Percentiles rank a stretch among this genome's conserved stretches.
Conservation (phyloP, 2,113 vertebrate species). For the Ibidorhyncha struthersii region DNA sequence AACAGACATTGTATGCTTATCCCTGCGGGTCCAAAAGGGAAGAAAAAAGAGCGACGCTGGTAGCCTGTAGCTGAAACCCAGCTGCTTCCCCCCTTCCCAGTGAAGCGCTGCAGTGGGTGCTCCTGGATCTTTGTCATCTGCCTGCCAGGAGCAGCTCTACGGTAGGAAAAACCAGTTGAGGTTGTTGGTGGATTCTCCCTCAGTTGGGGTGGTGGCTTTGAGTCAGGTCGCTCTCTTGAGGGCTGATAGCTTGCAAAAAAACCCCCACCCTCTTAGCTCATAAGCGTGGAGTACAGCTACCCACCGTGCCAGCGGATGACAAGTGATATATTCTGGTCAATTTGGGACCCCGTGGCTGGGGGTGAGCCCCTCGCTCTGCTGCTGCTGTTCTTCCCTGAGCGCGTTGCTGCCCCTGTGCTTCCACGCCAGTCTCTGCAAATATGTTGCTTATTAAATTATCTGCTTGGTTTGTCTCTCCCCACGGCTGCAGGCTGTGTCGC, state of each 20-base stretch:
- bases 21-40: not conserved
- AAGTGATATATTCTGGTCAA: not conserved
- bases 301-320: not conserved
- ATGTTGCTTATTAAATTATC: not conserved
- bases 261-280: not conserved
- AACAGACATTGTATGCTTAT: not conserved
- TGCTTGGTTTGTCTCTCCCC: not conserved
- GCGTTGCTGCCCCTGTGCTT: not conserved
- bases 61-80: not conserved
- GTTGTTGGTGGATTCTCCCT: not conserved
- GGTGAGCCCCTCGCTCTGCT: not conserved
- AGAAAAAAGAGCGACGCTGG: not conserved
- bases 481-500: conserved; percentile 66
- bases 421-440: not conserved
- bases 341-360: accelerated
- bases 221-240: not conserved
- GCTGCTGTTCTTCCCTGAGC: not conserved
- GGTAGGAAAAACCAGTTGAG: not conserved
- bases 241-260: not conserved
- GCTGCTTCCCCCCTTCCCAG: not conserved
- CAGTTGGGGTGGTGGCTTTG: not conserved
- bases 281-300: not conserved
- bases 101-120: not conserved
- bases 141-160: not conserved
- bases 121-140: not conserved